Base-by-base conservation (phyloP, 2,888 invertebrate genomes). In the Cabera pusaria region DNA sequence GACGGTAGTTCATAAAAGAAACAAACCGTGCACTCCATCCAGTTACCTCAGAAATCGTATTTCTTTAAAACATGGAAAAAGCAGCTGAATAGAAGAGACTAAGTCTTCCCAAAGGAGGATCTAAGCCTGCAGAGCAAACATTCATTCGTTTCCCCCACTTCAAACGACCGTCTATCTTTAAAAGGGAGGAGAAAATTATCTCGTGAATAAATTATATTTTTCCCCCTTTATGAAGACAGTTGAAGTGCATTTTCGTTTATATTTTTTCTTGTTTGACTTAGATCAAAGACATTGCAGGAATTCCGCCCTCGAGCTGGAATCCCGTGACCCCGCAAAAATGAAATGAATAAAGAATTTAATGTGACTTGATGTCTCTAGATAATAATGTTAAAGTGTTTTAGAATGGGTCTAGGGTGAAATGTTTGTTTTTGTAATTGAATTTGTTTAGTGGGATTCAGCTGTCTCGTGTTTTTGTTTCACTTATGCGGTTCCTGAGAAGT, bases 201-300 rank as follows among this genome's bases (percentile, higher is more conserved):
- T 85, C 79, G 73, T 88, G 87, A 88, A 88, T 88, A 88, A 88
- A 87, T 88, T 86, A 88, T 86, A 85, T 85, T 84, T 79, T 75
- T 74, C 77, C 71, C 83, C 83, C 77, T 82, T 85, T 83, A 87
- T 86, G 79, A 87, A 87, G 87, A 86, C 84, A 77, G 77, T 70
- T 81, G 75, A 78, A 87, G 84, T 88, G 86, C 87, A 85, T 87
- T 88, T 86, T 79, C 75, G 77, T 77, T 73, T 79, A 72, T 74
- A 79, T 84, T 83, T 78, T 73, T 75, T 69, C 69, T 74, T 74
- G 71, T 77, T 76, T 69, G 70, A 60, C 69, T 72, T 64, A 79
- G 82, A 86, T 87, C 87, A 87, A 88, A 86, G 84, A 66, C 80
- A 67, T 80, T 64, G 72, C 72, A 71, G 74, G 77, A 79, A 83